Base-by-base conservation (phyloP, 92 coral and sea anemone genomes). In the Pocillopora grandis region DNA sequence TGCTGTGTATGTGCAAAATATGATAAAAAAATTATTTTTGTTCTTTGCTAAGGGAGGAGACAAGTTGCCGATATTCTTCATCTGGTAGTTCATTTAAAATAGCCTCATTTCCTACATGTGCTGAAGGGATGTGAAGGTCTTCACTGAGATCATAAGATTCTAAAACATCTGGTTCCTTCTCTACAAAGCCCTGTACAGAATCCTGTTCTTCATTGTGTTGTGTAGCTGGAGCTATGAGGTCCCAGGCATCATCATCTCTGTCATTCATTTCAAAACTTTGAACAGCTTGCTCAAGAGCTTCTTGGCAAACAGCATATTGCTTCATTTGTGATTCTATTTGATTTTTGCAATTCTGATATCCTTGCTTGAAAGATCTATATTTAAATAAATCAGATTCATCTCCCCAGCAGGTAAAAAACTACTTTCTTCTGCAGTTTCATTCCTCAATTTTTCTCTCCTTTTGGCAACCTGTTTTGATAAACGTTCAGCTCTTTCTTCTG, bases 11-110 rank as follows among this genome's bases (percentile, higher is more conserved):
- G 69, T 83, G 82, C 78, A 86, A 48, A 58, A 86, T 74, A 79
- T 86, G 85, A 60, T 86, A 78, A 78, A 86, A 86, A 62, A 86
- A 86, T 62, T 86, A n/a, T 63, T 80, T 86, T 79, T 86, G 89
- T 62, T 86, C 72, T 64, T 60, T 73, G 70, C 85, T 89, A 16
- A 89, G 66, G 9, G 83, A 86, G 2, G 70, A 58, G 5, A 84
- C 80, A 27, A 83, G 70, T 77, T 76, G 58, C 16, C 88, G 15
- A 64, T 69, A 88, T 12, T 88, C 85, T 69, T 60, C 23, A 84
- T 88, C 88, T 70, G 9, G 75, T n/a, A 70, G 14, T 48, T 70
- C 75, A 70, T 70, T 70, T n/a, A 5, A 70, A 31, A 70, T n/a
- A 14, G 56, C 18, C 15, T 70, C 13, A 31, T 48, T 70, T 9